phyloP scores from a whole-genome alignment of 2,113 vertebrate species.

The Manacus vitellinus region DNA sequence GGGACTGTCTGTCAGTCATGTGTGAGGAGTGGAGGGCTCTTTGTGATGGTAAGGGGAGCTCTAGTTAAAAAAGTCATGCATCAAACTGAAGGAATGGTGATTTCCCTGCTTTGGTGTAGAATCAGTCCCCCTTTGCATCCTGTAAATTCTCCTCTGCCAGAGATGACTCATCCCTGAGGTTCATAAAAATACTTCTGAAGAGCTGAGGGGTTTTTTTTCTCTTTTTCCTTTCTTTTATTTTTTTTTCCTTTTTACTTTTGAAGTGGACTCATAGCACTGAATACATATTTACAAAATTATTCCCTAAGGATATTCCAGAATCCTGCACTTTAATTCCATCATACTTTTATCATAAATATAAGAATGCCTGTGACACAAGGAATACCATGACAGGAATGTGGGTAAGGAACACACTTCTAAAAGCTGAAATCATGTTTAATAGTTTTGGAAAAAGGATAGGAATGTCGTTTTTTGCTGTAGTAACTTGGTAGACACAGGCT shows the following conservation, averaged over 20 bases:
- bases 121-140: conserved; percentile 17
- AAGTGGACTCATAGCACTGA: not conserved
- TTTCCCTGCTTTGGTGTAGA: not conserved
- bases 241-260: not conserved
- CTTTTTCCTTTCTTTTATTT: not conserved
- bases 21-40: not conserved
- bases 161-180: conserved; percentile 46
- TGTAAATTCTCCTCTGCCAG: conserved; percentile 45
- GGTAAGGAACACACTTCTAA: not conserved
- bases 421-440: not conserved
- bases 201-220: not conserved
- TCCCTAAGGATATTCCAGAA: not conserved
- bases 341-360: not conserved
- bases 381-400: not conserved
- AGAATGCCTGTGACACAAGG: not conserved
- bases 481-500: not conserved
- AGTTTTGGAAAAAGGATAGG: not conserved
- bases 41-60: not conserved
- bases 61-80: not conserved
- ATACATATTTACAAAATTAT: not conserved
- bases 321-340: not conserved
- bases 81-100: not conserved
- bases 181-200: conserved; percentile 51
- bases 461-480: not conserved
- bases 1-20: not conserved